Conservation (phyloP, 2,888 invertebrate species). For the Habrosyne pyritoides region DNA sequence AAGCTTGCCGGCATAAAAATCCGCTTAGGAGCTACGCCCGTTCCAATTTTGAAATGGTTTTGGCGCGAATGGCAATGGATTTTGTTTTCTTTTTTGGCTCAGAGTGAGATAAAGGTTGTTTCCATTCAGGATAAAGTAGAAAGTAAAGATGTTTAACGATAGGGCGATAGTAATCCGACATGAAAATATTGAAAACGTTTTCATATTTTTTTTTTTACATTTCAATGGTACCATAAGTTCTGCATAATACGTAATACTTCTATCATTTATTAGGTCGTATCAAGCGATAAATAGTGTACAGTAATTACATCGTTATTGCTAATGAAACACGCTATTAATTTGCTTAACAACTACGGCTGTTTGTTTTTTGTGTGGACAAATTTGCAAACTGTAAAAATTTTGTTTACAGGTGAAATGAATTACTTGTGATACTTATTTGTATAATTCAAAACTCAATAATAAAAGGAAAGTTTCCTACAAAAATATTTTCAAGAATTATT, state of each 20-base stretch:
- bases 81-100: constrained; percentile 30
- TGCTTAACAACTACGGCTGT: not conserved
- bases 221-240: not conserved
- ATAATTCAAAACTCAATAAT: too few species aligned
- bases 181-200: not conserved
- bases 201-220: not conserved
- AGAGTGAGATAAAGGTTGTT: constrained; percentile 32
- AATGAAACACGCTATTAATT: not conserved
- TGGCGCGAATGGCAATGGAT: constrained; percentile 55
- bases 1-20: constrained; percentile 53
- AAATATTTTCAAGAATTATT: too few species aligned
- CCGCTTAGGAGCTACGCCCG: constrained; percentile 66
- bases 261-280: too few species aligned
- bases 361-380: too few species aligned
- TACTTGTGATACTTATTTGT: too few species aligned
- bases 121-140: constrained; percentile 29
- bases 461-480: too few species aligned
- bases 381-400: too few species aligned
- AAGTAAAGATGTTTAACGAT: constrained; percentile 12
- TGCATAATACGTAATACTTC: too few species aligned
- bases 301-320: not conserved
- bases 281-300: not conserved
- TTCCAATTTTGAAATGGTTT: constrained; percentile 76
- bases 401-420: too few species aligned
- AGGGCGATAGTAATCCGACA: not conserved